Evolutionary conservation across 2,797 vertebrate species (phyloP).

Genomic region (Saguinus oedipus): DNA sequence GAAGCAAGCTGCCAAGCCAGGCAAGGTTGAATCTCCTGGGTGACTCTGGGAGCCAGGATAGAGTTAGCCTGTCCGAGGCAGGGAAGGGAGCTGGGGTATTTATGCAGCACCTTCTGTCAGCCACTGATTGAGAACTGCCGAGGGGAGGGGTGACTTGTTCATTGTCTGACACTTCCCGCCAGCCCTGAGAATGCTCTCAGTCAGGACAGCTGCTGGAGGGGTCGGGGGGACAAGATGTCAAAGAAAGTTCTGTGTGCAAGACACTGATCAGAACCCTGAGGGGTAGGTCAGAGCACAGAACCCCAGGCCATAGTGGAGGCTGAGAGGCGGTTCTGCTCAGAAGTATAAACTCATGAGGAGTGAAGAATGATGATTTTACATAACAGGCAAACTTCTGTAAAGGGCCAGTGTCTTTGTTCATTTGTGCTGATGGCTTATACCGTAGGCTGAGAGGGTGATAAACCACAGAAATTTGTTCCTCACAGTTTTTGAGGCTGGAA

Average conservation of each 20-base stretch:
- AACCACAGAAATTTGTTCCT: background rate
- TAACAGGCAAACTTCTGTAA: background rate
- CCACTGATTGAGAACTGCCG: background rate
- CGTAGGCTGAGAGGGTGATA: background rate
- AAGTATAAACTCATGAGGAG: background rate
- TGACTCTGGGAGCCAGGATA: background rate
- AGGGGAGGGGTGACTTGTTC: background rate
- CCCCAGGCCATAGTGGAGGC: background rate
- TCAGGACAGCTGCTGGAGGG: background rate
- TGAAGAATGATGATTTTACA: background rate
- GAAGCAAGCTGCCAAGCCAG: background rate
- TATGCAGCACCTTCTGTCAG: background rate
- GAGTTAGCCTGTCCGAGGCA: fast-evolving
- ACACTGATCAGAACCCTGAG: background rate
- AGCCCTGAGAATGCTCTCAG: background rate
- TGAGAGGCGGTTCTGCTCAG: background rate
- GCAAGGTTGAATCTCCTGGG: background rate
- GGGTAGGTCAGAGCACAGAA: no score
- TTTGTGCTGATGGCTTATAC: background rate
- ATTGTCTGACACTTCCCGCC: background rate
- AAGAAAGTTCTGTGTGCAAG: background rate
- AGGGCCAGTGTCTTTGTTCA: background rate
- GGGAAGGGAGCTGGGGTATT: background rate
- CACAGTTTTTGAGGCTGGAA: background rate
- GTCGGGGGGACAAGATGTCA: no score